Conservation (phyloP, 2,888 invertebrate species). For the Cephus pygmeus region DNA sequence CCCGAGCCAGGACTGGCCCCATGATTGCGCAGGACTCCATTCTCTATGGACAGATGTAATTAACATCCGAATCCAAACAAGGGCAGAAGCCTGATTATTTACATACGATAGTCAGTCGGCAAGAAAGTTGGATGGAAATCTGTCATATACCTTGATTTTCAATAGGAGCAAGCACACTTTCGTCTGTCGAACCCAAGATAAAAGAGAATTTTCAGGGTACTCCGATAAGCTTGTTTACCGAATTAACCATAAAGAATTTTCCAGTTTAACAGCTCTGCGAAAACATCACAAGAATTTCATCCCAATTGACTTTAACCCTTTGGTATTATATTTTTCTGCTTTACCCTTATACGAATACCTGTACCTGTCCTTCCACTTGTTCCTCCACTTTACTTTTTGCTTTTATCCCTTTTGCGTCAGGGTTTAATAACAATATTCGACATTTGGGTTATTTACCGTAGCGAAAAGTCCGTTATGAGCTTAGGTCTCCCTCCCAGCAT, state of each 20-base stretch:
- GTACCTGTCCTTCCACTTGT: background rate
- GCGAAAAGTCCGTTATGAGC: background rate
- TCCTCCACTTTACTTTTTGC: background rate
- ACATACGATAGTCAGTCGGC: background rate
- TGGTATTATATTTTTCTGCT: background rate
- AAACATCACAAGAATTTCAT: background rate
- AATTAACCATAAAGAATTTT: background rate
- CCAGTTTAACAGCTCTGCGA: background rate
- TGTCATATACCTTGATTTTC: background rate
- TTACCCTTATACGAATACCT: background rate
- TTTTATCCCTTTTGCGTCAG: background rate
- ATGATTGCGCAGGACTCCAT: conserved; percentile 44
- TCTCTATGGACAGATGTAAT: conserved; percentile 54
- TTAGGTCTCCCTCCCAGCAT: background rate
- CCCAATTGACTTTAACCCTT: background rate
- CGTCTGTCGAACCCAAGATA: background rate
- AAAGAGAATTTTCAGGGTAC: background rate
- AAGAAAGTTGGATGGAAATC: background rate
- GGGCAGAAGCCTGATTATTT: conserved; percentile 30
- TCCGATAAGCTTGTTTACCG: background rate
- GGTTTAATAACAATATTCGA: background rate
- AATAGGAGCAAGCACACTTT: background rate
- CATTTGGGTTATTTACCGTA: background rate
- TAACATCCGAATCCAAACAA: conserved; percentile 49
- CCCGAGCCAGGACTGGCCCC: conserved; percentile 23